Conservation (phyloP, 2,797 vertebrate genomes). For the Potorous gilbertii region DNA sequence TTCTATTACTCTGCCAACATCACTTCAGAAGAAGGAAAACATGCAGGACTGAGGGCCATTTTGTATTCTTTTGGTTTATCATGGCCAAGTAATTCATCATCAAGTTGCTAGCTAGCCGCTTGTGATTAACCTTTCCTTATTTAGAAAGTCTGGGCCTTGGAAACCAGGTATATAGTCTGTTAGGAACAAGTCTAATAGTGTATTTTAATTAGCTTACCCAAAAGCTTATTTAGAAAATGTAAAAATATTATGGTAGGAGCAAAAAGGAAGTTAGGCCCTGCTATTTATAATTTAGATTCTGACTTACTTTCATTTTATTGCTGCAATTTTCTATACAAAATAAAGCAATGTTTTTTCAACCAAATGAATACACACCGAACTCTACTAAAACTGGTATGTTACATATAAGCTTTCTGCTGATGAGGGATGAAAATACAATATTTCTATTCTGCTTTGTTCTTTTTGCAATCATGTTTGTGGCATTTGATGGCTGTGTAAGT, state of each 20-base stretch:
- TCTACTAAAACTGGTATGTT: neutral
- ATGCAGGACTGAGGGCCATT: neutral
- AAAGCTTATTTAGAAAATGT: slow-evolving; percentile 29
- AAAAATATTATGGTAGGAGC: slow-evolving; percentile 11
- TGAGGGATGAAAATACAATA: slow-evolving; percentile 45
- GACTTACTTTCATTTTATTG: slow-evolving; percentile 47
- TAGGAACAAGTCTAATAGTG: neutral
- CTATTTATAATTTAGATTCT: neutral
- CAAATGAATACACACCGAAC: slow-evolving; percentile 31
- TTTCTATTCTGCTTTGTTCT: slow-evolving; percentile 62
- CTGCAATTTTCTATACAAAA: slow-evolving; percentile 19
- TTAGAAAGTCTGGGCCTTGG: neutral
- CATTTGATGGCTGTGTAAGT: slow-evolving; percentile 68
- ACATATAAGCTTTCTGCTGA: slow-evolving; percentile 45
- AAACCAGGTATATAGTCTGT: neutral
- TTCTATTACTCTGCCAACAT: neutral
- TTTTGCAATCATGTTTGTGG: slow-evolving; percentile 61
- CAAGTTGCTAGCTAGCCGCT: neutral
- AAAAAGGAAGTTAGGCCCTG: neutral
- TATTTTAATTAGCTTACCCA: neutral
- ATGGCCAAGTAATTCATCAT: neutral
- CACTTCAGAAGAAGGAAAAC: neutral
- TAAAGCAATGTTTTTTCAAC: slow-evolving; percentile 23
- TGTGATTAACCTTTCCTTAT: neutral
- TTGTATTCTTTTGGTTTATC: neutral